Conservation (phyloP, 2,797 vertebrate genomes). For the Dermochelys coriacea region DNA sequence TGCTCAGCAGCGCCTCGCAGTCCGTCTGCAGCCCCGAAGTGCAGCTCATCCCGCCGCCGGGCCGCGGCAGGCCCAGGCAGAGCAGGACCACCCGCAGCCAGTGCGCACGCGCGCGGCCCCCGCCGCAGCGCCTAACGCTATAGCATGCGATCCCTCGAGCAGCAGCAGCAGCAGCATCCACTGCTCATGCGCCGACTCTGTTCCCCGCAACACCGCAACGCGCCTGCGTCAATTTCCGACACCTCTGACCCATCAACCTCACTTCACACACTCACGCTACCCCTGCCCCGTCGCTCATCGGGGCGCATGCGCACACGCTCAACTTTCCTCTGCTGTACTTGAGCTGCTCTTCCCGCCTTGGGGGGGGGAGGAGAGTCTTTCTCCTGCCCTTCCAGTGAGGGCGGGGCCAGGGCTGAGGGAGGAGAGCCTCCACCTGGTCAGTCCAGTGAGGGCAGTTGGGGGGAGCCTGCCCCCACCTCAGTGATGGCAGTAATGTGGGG, state of each 20-base stretch:
- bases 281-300: accelerated
- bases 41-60: constrained; percentile 6
- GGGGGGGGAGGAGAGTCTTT: not conserved
- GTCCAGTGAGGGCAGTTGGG: not conserved
- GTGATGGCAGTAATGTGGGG: too few relatives aligned
- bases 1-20: constrained; percentile 86
- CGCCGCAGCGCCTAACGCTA: accelerated
- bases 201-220: too few relatives aligned
- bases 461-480: not conserved
- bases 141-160: too few relatives aligned
- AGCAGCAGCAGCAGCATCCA: accelerated
- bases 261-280: accelerated
- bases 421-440: not conserved
- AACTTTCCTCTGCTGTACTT: accelerated
- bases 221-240: too few relatives aligned
- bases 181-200: not conserved
- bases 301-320: accelerated
- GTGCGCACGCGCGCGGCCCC: not conserved
- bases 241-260: not conserved
- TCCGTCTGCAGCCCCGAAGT: constrained; percentile 82
- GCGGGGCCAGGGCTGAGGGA: not conserved
- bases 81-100: not conserved
- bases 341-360: accelerated
- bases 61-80: accelerated
- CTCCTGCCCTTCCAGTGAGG: not conserved